Percentiles rank a stretch among this genome's conserved stretches.
Evolutionary conservation across 2,888 invertebrate genomes (phyloP).

Genomic region (Lamellibrachia satsuma): DNA sequence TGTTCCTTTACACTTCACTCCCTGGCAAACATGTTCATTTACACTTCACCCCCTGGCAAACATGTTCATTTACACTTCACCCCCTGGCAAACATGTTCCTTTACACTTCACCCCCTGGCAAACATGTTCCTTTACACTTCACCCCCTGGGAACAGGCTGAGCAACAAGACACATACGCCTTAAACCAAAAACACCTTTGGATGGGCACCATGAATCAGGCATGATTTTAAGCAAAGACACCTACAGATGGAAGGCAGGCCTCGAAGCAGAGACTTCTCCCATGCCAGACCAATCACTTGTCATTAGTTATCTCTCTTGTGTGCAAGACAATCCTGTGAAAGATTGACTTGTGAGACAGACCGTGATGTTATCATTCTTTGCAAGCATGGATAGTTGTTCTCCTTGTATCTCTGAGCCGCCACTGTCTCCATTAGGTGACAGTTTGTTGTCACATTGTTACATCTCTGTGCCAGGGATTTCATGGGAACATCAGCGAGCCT

Average conservation of each 20-base stretch:
- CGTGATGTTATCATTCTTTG: not conserved
- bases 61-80: too few relatives aligned
- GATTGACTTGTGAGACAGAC: not conserved
- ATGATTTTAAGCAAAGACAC: too few relatives aligned
- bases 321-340: not conserved
- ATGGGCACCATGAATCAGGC: too few relatives aligned
- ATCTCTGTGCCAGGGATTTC: not conserved
- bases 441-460: not conserved
- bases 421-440: not conserved
- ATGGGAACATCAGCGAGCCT: not conserved
- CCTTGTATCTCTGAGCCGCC: not conserved
- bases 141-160: too few relatives aligned
- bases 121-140: too few relatives aligned
- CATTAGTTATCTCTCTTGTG: slow-evolving; percentile 8
- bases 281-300: not conserved
- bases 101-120: too few relatives aligned
- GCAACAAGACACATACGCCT: too few relatives aligned
- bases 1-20: too few relatives aligned
- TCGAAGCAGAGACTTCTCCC: not conserved
- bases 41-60: too few relatives aligned
- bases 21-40: too few relatives aligned
- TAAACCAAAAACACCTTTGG: too few relatives aligned
- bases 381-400: not conserved
- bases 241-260: not conserved
- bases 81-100: too few relatives aligned